Evolutionary conservation across 2,113 vertebrate species (phyloP).

Genomic region (Calonectris borealis): DNA sequence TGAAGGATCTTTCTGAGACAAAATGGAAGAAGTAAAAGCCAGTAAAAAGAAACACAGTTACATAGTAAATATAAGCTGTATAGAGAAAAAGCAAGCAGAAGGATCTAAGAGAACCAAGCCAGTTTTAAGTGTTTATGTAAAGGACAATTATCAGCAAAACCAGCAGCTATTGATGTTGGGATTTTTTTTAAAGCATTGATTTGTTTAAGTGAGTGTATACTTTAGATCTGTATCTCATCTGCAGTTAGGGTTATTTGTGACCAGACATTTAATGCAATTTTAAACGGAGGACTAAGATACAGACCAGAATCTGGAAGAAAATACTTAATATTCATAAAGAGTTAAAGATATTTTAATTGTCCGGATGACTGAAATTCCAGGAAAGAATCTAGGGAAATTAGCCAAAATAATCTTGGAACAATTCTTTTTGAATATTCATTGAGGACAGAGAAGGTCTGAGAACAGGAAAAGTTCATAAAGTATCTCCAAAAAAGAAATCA

Average conservation of each 20-base stretch:
- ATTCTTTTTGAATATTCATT: slow-evolving; percentile 7
- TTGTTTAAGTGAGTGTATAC: neutral
- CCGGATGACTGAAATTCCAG: slow-evolving; percentile 10
- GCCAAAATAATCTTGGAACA: slow-evolving; percentile 39
- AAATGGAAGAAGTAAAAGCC: neutral
- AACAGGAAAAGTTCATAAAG: slow-evolving; percentile 14
- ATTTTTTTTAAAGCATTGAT: neutral
- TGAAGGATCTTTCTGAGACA: neutral
- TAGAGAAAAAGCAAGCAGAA: neutral
- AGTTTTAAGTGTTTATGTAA: neutral
- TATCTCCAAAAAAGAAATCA: neutral
- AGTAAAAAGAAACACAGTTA: neutral
- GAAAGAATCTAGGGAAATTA: slow-evolving; percentile 32
- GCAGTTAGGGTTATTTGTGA: neutral
- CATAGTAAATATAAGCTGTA: neutral
- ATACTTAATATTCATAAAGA: neutral
- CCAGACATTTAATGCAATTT: neutral
- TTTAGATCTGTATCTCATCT: neutral
- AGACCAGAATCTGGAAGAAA: neutral
- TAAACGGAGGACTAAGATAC: neutral
- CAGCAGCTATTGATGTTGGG: neutral
- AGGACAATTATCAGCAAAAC: neutral
- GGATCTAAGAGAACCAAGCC: neutral
- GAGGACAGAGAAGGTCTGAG: neutral
- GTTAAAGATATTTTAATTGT: slow-evolving; percentile 4